phyloP scores from a whole-genome alignment of 2,113 vertebrate species.

The Semnornis frantzii region DNA sequence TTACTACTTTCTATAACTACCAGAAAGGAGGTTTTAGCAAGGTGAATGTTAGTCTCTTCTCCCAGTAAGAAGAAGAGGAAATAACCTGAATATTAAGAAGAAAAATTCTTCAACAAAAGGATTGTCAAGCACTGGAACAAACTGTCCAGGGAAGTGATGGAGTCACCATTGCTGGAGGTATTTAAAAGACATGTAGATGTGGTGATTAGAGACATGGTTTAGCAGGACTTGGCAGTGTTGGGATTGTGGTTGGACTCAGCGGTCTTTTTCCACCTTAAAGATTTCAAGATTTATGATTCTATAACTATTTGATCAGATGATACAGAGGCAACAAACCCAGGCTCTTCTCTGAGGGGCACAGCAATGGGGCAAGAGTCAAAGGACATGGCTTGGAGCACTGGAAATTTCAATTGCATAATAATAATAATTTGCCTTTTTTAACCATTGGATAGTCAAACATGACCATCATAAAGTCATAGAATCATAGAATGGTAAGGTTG shows the following conservation, averaged over 20 bases:
- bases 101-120: too few species aligned
- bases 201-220: too few species aligned
- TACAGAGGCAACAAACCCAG: neutral
- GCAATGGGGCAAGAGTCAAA: neutral
- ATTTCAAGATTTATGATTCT: neutral
- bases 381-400: neutral
- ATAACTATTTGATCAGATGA: neutral
- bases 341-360: neutral
- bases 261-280: neutral
- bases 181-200: too few species aligned
- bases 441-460: neutral
- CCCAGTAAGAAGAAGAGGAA: too few species aligned
- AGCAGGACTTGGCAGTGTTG: neutral
- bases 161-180: too few species aligned
- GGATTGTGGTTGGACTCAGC: neutral
- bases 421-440: neutral
- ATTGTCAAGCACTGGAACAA: too few species aligned
- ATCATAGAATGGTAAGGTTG: too few species aligned
- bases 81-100: too few species aligned
- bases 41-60: too few species aligned
- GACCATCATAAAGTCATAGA: neutral
- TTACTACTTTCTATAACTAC: too few species aligned
- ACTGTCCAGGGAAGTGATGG: too few species aligned
- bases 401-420: neutral
- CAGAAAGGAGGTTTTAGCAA: too few species aligned